Conservation (phyloP, 2,113 vertebrate species). For the Menidia beryllina region DNA sequence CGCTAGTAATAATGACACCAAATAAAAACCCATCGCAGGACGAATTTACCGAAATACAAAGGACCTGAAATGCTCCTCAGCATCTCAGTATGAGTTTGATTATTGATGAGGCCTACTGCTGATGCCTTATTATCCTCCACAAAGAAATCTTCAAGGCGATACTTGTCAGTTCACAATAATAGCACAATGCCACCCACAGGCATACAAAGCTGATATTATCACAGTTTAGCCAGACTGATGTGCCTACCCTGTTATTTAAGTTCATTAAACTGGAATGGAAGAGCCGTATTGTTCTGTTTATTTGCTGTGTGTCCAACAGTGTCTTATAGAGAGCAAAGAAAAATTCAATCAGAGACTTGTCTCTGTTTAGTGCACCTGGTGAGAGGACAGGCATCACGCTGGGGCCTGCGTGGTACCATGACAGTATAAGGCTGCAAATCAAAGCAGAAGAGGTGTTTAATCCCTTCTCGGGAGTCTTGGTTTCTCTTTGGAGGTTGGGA, state of each 20-base stretch:
- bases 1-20: constrained; percentile 61
- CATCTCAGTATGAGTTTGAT: constrained; percentile 62
- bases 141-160: constrained; percentile 57
- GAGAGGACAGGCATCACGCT: constrained; percentile 71
- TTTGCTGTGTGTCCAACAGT: constrained; percentile 35
- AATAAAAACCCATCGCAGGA: constrained; percentile 57
- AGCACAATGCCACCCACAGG: constrained; percentile 36
- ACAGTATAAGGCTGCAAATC: constrained; percentile 68
- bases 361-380: constrained; percentile 70
- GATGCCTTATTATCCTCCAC: constrained; percentile 63
- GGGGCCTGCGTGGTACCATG: constrained; percentile 49
- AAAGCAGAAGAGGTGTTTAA: constrained; percentile 73
- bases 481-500: constrained; percentile 60
- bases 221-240: constrained; percentile 35
- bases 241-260: constrained; percentile 27
- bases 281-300: constrained; percentile 48
- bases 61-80: constrained; percentile 52
- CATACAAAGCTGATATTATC: constrained; percentile 49
- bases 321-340: constrained; percentile 41
- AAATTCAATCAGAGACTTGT: constrained; percentile 62
- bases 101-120: constrained; percentile 67
- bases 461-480: constrained; percentile 49
- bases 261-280: constrained; percentile 17
- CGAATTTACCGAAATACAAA: constrained; percentile 65
- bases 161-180: constrained; percentile 60